A percentile compares a stretch with the other conserved stretches of the same genome.
phyloP scores from a whole-genome alignment of 2,888 invertebrate species.

The Phengaris alcon region DNA sequence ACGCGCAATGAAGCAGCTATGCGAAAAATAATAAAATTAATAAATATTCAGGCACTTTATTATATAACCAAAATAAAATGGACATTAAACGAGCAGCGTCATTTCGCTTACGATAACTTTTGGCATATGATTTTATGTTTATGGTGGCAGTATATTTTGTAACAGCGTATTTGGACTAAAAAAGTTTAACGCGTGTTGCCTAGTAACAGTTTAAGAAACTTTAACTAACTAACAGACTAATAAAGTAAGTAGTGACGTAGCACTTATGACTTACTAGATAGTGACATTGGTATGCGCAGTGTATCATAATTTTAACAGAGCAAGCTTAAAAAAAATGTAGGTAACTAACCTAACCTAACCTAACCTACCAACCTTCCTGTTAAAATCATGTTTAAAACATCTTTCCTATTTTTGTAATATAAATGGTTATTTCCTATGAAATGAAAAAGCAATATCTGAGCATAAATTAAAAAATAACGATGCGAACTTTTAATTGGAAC shows the following conservation, averaged over 20 bases:
- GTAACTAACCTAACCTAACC: too few species aligned
- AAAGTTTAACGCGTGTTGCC: neutral
- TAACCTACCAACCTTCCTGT: too few species aligned
- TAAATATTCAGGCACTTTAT: conserved; percentile 25
- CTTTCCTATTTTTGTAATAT: neutral
- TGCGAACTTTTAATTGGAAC: neutral
- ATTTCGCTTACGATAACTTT: neutral
- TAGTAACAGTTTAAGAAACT: conserved; percentile 4
- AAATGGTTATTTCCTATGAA: neutral
- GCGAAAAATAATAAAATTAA: conserved; percentile 10
- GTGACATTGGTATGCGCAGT: too few species aligned
- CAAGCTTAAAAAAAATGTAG: too few species aligned
- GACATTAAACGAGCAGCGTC: conserved; percentile 14
- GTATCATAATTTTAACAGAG: too few species aligned
- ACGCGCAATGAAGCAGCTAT: neutral
- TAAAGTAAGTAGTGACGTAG: neutral
- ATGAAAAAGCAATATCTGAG: neutral
- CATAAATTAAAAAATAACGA: neutral
- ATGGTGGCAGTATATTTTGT: conserved; percentile 21
- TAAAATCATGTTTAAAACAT: neutral
- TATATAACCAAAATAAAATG: conserved; percentile 25
- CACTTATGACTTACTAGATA: neutral
- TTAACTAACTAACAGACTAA: neutral
- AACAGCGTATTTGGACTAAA: neutral
- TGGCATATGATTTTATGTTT: conserved; percentile 8